Evolutionary conservation across 2,113 vertebrate species (phyloP).

Genomic region (Phalacrocorax pelagicus): DNA sequence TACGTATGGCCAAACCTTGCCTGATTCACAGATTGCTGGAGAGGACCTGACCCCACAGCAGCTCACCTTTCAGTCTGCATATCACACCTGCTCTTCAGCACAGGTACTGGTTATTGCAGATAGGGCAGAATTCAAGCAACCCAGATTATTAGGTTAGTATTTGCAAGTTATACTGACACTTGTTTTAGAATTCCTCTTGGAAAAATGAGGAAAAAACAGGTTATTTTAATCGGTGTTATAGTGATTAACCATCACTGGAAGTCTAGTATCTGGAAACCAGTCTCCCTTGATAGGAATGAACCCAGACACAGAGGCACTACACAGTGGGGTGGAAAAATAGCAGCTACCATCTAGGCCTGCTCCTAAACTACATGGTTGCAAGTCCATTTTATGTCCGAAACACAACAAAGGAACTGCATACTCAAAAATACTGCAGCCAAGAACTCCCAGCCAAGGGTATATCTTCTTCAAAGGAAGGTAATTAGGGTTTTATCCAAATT

Average conservation of each 20-base stretch:
- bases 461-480: background rate
- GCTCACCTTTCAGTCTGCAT: background rate
- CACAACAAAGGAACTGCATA: background rate
- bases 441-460: background rate
- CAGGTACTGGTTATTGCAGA: background rate
- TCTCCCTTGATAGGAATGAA: background rate
- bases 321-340: background rate
- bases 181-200: background rate
- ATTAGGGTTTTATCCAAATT: background rate
- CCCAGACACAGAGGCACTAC: fast-evolving
- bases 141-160: background rate
- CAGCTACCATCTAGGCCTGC: background rate
- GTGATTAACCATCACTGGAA: background rate
- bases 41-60: background rate
- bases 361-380: background rate
- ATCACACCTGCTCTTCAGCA: background rate
- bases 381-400: background rate
- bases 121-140: background rate
- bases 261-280: background rate
- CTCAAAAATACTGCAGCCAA: background rate
- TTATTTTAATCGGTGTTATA: background rate
- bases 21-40: background rate
- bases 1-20: background rate
- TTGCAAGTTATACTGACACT: background rate
- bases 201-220: background rate